Evolutionary conservation across 2,113 vertebrate genomes (phyloP), one percentile per base, ranked within the genome.

Genomic region (Nothocercus julius): DNA sequence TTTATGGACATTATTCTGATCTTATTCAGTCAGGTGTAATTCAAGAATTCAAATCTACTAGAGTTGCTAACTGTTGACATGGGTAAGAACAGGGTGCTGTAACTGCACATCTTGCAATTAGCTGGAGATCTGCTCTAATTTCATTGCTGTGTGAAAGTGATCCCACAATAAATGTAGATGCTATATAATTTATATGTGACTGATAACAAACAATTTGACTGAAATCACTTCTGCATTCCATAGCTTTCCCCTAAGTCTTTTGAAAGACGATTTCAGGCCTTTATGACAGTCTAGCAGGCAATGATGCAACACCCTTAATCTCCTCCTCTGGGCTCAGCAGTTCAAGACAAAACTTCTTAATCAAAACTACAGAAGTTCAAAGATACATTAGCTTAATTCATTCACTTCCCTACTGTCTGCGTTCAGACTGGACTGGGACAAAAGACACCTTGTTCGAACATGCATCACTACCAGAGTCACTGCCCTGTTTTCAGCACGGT

Each of bases 331-430:
- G 81, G 86, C 93, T 92, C 75, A 74, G 79, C 93, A 88, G 51
- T 44, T 85, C 82, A 94, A 93, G 72, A 89, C 85, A 56, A 96
- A 97, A 53, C 54, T 95, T 95, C 86, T 91, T 95, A 86, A 92
- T 91, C 70, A 94, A 92, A 93, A 94, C 87, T 38, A 62, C 21
- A 83, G 70, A 92, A 95, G 72, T 87, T 96, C 78, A 93, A 68
- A 96, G 77, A 91, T 89, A 88, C 49, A 97, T 98, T 97, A 97
- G 93, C 92, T 97, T 97, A 97, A 97, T 97, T 97, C 96, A 75
- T 87, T 94, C 95, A 90, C 96, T 93, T 85, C 73, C 66, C 66
- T 92, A 92, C 97, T 98, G 97, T 98, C 98, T 89, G 3, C 47
- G 91, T 66, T 92, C 96, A 93, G 78, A 24, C 49, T 53, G 85